A percentile compares a stretch with the other conserved stretches of the same genome.
These are phyloP conservation scores for Anarhynchus alexandrinus DNA, from an alignment of 2,113 vertebrate genomes.

Conservation along the genomic window DNA sequence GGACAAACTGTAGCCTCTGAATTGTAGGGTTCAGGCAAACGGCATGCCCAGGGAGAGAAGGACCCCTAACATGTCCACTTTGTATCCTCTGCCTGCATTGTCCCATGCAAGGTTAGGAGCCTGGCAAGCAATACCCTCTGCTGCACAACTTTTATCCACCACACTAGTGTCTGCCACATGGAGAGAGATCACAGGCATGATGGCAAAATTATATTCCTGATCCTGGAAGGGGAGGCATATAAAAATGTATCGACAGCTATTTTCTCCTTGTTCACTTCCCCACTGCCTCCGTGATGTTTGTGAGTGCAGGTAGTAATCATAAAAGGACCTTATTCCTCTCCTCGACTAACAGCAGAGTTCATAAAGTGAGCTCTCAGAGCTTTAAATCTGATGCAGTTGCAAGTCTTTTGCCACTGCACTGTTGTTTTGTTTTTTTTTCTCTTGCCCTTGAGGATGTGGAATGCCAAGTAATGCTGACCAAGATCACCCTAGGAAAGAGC, in stretches of 20 bases:
- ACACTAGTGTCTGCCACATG: background rate
- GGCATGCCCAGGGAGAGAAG: background rate
- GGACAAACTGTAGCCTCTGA: background rate
- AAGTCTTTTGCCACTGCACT: background rate
- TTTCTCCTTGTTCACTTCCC: background rate
- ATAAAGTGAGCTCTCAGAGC: background rate
- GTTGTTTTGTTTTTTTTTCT: background rate
- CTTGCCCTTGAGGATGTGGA: background rate
- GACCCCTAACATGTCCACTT: fast-evolving
- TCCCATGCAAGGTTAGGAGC: background rate
- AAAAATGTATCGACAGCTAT: background rate
- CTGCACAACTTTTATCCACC: background rate
- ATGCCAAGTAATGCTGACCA: background rate
- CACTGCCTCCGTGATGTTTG: background rate
- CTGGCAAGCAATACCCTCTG: background rate
- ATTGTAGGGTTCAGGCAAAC: background rate
- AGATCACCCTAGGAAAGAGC: background rate
- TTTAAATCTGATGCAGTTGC: background rate
- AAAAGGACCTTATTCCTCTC: background rate
- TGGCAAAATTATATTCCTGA: background rate
- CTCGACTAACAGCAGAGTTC: background rate
- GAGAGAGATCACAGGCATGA: background rate
- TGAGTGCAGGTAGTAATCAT: background rate
- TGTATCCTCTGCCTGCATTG: background rate
- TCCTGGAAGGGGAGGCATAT: background rate